phyloP scores from a whole-genome alignment of 1,140 invertebrate genomes.

The Orussus abietinus region DNA sequence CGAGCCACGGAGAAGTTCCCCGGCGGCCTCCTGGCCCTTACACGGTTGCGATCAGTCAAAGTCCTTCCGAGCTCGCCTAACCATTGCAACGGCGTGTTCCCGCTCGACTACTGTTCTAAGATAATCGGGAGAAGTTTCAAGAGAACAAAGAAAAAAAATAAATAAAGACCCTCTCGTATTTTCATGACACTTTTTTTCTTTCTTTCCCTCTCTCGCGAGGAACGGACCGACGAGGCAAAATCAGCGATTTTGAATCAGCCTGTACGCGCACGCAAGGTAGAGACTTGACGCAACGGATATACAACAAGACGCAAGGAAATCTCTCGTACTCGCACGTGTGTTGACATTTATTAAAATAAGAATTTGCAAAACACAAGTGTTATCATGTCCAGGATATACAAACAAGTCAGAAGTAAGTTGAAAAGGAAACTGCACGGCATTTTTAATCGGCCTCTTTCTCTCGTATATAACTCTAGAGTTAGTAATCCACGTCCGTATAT shows the following conservation, averaged over 20 bases:
- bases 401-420: not conserved
- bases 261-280: not conserved
- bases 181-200: too few species aligned
- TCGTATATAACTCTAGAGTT: conserved; percentile 6
- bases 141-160: not conserved
- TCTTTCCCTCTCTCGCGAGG: too few species aligned
- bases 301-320: not conserved
- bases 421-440: conserved; percentile 4
- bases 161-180: too few species aligned
- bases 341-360: conserved; percentile 21
- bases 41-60: too few species aligned
- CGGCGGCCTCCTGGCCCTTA: too few species aligned
- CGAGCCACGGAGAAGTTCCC: too few species aligned
- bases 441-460: not conserved
- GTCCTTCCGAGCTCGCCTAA: too few species aligned
- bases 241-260: not conserved
- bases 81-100: too few species aligned
- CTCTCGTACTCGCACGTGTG: conserved; percentile 8
- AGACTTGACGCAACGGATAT: too few species aligned
- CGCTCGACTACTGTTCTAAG: too few species aligned
- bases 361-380: conserved; percentile 18
- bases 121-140: too few species aligned
- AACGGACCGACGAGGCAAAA: not conserved
- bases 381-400: conserved; percentile 13
- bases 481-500: conserved; percentile 27